Evolutionary conservation across 2,888 invertebrate species (phyloP).

Genomic region (Pachliopta kotzebuea): DNA sequence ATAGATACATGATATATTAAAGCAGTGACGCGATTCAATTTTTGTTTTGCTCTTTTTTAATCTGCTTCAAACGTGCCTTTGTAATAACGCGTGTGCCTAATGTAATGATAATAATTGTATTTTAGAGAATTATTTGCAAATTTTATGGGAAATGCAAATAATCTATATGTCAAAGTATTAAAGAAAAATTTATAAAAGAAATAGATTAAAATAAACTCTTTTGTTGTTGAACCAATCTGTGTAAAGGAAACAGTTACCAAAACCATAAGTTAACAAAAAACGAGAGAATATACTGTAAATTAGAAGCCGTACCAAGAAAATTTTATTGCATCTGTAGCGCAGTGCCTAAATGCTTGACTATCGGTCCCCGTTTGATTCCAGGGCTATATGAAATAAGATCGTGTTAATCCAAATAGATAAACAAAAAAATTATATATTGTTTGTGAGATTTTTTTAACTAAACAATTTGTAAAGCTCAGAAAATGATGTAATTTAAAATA

Average conservation of each 20-base stretch:
- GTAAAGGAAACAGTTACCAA: no score
- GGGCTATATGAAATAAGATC: no score
- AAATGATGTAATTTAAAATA: not conserved
- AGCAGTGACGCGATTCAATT: constrained; percentile 2
- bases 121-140: not conserved
- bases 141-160: not conserved
- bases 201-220: no score
- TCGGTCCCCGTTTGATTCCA: no score
- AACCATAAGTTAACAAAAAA: no score
- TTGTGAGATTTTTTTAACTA: not conserved
- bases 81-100: constrained; percentile 16
- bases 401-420: not conserved
- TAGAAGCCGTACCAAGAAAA: no score
- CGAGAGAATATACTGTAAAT: no score
- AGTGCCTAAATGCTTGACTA: no score
- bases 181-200: no score
- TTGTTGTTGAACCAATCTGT: no score
- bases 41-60: constrained; percentile 7
- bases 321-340: no score
- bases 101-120: constrained; percentile 15
- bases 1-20: constrained; percentile 20
- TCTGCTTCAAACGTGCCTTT: constrained; percentile 24
- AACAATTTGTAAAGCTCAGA: not conserved
- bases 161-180: not conserved
- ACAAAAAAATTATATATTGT: not conserved